Evolutionary conservation across 2,888 invertebrate species (phyloP).

Genomic region (Autographa gamma): DNA sequence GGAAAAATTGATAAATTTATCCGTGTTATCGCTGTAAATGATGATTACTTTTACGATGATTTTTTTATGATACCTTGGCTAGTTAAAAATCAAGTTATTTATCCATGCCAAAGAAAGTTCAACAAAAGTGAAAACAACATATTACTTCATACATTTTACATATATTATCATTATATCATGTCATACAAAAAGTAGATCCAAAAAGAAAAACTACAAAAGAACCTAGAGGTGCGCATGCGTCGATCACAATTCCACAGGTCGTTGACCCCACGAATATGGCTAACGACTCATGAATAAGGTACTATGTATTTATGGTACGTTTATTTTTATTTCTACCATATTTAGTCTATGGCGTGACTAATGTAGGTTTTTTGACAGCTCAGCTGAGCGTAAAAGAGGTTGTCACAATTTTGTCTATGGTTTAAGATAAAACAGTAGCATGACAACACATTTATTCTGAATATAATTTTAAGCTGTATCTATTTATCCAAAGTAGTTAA

Average conservation of each 20-base stretch:
- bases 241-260: slow-evolving; percentile 73
- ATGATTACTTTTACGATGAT: too few relatives aligned
- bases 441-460: too few relatives aligned
- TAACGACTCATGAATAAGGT: slow-evolving; percentile 73
- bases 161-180: neutral
- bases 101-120: neutral
- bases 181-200: neutral
- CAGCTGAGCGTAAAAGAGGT: slow-evolving; percentile 1
- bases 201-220: slow-evolving; percentile 39
- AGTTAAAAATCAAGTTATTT: neutral
- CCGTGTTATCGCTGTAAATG: too few relatives aligned
- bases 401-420: neutral
- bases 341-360: slow-evolving; percentile 25
- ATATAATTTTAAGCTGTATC: too few relatives aligned
- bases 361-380: slow-evolving; percentile 31
- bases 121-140: neutral
- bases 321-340: slow-evolving; percentile 42
- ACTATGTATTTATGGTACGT: slow-evolving; percentile 62
- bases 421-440: too few relatives aligned
- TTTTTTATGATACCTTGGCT: too few relatives aligned
- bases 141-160: neutral
- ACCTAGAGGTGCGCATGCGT: slow-evolving; percentile 63
- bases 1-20: too few relatives aligned
- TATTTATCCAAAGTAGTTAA: too few relatives aligned
- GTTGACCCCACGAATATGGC: slow-evolving; percentile 68